A percentile compares a stretch with the other conserved stretches of the same genome.
These are phyloP conservation scores for Kradibia gibbosae DNA, from an alignment of 1,140 invertebrate genomes.

Conservation along the genomic window DNA sequence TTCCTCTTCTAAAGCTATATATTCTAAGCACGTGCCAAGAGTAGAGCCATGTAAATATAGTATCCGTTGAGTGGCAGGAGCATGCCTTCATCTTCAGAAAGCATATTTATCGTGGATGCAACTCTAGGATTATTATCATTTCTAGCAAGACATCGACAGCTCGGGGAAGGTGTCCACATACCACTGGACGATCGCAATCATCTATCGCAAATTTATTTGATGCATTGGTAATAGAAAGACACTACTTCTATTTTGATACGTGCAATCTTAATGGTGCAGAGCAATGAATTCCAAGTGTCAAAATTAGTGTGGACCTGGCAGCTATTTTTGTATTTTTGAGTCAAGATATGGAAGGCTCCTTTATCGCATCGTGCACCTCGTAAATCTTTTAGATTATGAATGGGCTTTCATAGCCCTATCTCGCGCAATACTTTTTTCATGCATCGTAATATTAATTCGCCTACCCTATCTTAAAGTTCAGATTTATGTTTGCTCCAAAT, in stretches of 20 bases:
- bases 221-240: too few relatives aligned
- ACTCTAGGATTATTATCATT: slow-evolving; percentile 59
- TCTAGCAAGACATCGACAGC: slow-evolving; percentile 45
- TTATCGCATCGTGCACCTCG: slow-evolving; percentile 39
- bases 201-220: slow-evolving; percentile 12
- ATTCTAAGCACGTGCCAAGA: background rate
- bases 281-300: slow-evolving; percentile 51
- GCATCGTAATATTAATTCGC: slow-evolving; percentile 12
- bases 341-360: slow-evolving; percentile 34
- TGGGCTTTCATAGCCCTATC: background rate
- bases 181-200: slow-evolving; percentile 19
- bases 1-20: too few relatives aligned
- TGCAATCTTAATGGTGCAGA: slow-evolving; percentile 33
- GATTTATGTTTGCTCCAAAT: background rate
- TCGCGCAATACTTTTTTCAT: background rate
- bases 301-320: slow-evolving; percentile 44
- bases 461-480: background rate
- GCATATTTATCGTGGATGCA: slow-evolving; percentile 57
- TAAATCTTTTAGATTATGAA: slow-evolving; percentile 38
- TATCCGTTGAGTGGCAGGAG: background rate
- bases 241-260: slow-evolving; percentile 6
- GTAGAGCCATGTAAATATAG: background rate
- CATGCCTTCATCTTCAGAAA: slow-evolving; percentile 18
- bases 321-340: background rate
- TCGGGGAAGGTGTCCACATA: background rate